phyloP scores from a whole-genome alignment of 2,888 invertebrate species.

The Horisme vitalbata region DNA sequence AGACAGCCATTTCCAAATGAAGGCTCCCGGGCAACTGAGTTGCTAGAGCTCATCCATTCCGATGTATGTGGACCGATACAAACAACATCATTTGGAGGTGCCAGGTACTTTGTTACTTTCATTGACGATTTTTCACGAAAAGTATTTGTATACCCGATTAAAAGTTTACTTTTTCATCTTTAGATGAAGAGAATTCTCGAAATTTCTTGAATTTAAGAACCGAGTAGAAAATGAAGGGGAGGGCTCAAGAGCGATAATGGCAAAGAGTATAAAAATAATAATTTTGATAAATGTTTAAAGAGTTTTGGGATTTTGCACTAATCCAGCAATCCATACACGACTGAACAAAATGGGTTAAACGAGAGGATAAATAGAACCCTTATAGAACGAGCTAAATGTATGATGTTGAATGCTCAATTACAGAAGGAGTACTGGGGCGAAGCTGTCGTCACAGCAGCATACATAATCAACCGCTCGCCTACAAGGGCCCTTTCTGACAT shows the following conservation, averaged over 20 bases:
- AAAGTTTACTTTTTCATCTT: not conserved
- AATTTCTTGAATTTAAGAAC: slow-evolving; percentile 22
- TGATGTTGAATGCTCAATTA: slow-evolving; percentile 21
- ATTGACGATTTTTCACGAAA: slow-evolving; percentile 8
- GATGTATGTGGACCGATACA: no score
- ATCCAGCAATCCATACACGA: not conserved
- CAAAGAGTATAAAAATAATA: not conserved
- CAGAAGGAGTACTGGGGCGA: slow-evolving; percentile 11
- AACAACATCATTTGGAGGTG: not conserved
- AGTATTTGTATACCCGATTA: slow-evolving; percentile 17
- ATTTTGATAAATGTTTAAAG: not conserved
- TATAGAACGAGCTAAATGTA: slow-evolving; percentile 27
- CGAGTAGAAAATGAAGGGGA: slow-evolving; percentile 23
- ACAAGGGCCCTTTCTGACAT: not conserved
- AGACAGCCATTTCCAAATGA: not conserved
- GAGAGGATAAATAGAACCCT: slow-evolving; percentile 36
- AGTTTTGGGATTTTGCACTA: not conserved
- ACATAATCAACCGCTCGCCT: not conserved
- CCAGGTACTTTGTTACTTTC: not conserved
- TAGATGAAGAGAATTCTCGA: slow-evolving; percentile 2
- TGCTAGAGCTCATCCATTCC: not conserved
- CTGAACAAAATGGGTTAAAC: slow-evolving; percentile 38
- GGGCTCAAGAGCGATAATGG: slow-evolving; percentile 7
- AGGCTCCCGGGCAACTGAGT: not conserved
- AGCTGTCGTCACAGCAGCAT: slow-evolving; percentile 1